phyloP scores from a whole-genome alignment of 2,888 invertebrate species.

The Aspidapion aeneum region DNA sequence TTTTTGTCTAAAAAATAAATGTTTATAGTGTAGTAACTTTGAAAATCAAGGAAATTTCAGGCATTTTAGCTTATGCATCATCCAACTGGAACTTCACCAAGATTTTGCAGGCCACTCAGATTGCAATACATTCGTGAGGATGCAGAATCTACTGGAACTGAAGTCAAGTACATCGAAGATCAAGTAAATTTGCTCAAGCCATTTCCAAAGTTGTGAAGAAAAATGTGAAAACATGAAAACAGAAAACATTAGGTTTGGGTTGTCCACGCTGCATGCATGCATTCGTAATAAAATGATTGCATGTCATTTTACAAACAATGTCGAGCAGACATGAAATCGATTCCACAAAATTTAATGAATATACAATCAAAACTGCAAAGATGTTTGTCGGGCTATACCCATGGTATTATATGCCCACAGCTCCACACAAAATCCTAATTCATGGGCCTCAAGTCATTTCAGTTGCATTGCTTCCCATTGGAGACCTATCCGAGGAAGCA shows the following conservation, averaged over 20 bases:
- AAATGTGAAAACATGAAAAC: conserved; percentile 1
- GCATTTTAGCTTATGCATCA: conserved; percentile 1
- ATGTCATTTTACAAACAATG: conserved; percentile 13
- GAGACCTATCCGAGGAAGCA: conserved; percentile 26
- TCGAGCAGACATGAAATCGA: conserved; percentile 3
- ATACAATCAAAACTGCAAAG: conserved; percentile 18
- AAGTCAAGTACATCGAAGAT: conserved; percentile 9
- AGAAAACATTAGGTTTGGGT: conserved; percentile 7
- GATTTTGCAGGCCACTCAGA: conserved; percentile 5
- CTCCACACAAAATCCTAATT: conserved; percentile 34
- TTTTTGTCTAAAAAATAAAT: background rate
- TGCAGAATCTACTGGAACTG: background rate
- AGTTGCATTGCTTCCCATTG: conserved; percentile 31
- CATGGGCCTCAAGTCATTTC: conserved; percentile 34
- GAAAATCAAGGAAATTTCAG: background rate
- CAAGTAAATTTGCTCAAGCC: background rate
- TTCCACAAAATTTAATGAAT: background rate
- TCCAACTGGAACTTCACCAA: conserved; percentile 11
- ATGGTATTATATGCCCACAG: conserved; percentile 37
- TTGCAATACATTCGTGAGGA: conserved; percentile 2
- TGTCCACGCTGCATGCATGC: conserved; percentile 9
- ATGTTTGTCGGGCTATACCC: conserved; percentile 29
- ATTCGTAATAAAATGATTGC: conserved; percentile 9
- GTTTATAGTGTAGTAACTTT: background rate
- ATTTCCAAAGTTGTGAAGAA: conserved; percentile 2